Evolutionary conservation across 2,888 invertebrate species (phyloP).

Genomic region (Urechis unicinctus): DNA sequence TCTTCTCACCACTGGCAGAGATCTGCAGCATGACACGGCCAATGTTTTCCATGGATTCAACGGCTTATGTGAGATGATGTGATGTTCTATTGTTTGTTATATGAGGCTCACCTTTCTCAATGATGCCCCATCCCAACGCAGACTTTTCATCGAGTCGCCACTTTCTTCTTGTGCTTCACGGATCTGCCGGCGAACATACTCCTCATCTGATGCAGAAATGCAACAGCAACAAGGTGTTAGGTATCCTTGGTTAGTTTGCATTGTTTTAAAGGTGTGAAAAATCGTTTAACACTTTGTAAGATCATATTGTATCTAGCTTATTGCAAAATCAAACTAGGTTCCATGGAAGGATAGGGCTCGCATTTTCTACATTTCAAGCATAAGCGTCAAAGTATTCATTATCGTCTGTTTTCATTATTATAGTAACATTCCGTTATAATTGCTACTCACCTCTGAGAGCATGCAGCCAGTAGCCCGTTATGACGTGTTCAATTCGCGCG

Average conservation of each 20-base stretch:
- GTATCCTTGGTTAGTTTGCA: no score
- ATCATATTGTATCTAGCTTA: no score
- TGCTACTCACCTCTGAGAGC: conserved; percentile 42
- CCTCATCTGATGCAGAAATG: no score
- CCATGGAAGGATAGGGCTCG: no score
- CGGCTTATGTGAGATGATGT: background rate
- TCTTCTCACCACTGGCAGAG: conserved; percentile 37
- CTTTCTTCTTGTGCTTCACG: conserved; percentile 32
- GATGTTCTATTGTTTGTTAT: background rate
- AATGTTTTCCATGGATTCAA: background rate
- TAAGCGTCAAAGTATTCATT: no score
- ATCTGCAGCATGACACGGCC: conserved; percentile 26
- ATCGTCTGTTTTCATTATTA: background rate
- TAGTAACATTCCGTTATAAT: background rate
- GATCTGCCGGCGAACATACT: conserved; percentile 46
- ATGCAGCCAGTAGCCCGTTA: conserved; percentile 50
- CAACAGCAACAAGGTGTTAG: no score
- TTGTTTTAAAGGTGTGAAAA: no score
- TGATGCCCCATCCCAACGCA: conserved; percentile 48
- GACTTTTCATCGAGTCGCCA: conserved; percentile 26
- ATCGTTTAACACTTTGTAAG: no score
- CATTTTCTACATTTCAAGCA: no score
- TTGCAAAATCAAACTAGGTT: no score
- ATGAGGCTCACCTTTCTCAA: conserved; percentile 40
- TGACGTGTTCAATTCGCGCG: conserved; percentile 48